Percentiles rank a stretch among this genome's conserved stretches.
These are phyloP conservation scores for Calonectris borealis DNA, from an alignment of 2,113 vertebrate species.

Conservation along the genomic window DNA sequence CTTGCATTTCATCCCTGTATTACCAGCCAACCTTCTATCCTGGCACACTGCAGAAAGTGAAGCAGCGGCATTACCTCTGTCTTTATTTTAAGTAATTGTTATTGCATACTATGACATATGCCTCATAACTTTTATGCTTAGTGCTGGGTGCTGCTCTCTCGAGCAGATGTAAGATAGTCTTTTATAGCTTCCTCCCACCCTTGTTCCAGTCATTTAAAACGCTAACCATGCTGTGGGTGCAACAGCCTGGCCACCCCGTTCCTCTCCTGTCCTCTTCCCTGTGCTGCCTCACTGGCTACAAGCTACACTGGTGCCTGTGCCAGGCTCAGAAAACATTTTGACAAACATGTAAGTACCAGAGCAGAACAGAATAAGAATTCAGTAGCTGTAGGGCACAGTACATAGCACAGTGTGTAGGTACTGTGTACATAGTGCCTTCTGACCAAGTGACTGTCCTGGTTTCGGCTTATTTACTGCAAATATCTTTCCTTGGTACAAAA, in stretches of 20 bases:
- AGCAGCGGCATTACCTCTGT: neutral
- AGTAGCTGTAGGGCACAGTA: neutral
- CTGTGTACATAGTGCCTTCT: neutral
- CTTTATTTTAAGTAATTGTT: neutral
- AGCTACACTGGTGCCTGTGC: neutral
- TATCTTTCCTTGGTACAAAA: neutral
- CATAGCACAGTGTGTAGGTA: neutral
- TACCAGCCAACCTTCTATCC: neutral
- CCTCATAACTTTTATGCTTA: neutral
- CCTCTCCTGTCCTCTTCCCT: neutral
- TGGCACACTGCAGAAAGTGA: fast-evolving
- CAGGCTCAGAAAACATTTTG: neutral
- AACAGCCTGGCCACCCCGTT: neutral
- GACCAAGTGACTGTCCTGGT: neutral
- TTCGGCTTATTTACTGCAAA: neutral
- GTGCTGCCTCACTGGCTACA: neutral
- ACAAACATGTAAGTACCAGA: neutral
- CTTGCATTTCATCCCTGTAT: neutral
- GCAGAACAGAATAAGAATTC: neutral
- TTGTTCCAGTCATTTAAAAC: neutral
- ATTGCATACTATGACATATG: neutral
- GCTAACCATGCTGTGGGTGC: neutral
- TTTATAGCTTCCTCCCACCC: neutral
- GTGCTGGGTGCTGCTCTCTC: neutral
- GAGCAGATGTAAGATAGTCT: neutral